Evolutionary conservation across 2,888 invertebrate genomes (phyloP), one percentile per base, ranked within the genome.

Genomic region (Cephus pygmeus): DNA sequence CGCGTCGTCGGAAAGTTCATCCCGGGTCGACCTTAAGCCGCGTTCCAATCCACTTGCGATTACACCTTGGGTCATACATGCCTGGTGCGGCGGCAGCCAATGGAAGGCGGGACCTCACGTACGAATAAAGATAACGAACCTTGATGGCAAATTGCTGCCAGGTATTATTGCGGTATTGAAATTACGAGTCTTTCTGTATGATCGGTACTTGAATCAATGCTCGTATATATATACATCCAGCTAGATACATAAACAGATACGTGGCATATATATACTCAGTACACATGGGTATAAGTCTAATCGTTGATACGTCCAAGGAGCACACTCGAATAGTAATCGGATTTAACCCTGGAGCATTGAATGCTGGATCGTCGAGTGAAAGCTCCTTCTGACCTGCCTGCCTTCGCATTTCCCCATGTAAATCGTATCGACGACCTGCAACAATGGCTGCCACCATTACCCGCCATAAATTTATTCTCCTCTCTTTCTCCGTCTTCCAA

Each of bases 381-480:
- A 33, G 69, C 69, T 69, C 33, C 30, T 40, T 15, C 4, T 40
- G 40, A 40, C 15, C 40, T 40, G 40, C 40, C 40, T 15, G 6
- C 40, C 15, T 40, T 40, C 40, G 40, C 15, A 40, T 15, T 40
- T 40, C 40, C 40, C 40, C 15, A 40, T 40, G 15, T 40, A 40
- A 40, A 40, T 40, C 6, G 15, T 40, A 40, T 40, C 40, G 40
- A 40, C 40, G 40, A 40, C 40, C 40, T 15, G 79, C 74, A 75
- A 74, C 73, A 75, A 79, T 79, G 76, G 76, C 75, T 73, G 73
- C 33, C 69, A 11, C 73, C 69, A 68, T 56, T 73, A 34, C 69
- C 15, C 12, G 40, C 15, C 40, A 40, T 40, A 15, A 6, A 40
- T 40, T 40, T 40, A 40, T 40, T 40, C 40, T 40, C 40, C 40